These are phyloP conservation scores for Etheostoma perlongum DNA, from an alignment of 2,797 vertebrate species.

Conservation along the genomic window DNA sequence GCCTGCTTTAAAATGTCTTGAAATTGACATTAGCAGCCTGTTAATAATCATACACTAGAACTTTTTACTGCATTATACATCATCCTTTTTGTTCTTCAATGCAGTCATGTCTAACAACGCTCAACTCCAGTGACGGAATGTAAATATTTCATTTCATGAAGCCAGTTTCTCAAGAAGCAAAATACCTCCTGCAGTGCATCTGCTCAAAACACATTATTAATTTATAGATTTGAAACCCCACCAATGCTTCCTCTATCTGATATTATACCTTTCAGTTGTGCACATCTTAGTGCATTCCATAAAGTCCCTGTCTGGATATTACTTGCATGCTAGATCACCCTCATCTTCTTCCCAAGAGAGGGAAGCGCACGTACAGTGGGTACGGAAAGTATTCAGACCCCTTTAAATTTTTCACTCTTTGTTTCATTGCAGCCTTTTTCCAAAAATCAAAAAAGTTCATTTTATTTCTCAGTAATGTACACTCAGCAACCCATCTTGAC, in stretches of 20 bases:
- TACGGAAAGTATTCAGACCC: no score
- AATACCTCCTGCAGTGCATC: conserved; percentile 74
- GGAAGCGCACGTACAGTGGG: conserved; percentile 51
- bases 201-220: conserved; percentile 85
- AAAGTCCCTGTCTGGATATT: conserved; percentile 72
- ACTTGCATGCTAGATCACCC: conserved; percentile 70
- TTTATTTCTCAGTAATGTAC: no score
- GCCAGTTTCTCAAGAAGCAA: conserved; percentile 71
- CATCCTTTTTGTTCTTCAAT: conserved; percentile 55
- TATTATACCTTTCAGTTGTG: conserved; percentile 77
- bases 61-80: conserved; percentile 32
- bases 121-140: conserved; percentile 75
- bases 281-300: conserved; percentile 73
- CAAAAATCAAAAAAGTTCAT: no score
- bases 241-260: conserved; percentile 78
- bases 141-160: conserved; percentile 87
- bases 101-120: conserved; percentile 67
- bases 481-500: no score
- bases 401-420: no score
- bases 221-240: conserved; percentile 82
- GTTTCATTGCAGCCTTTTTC: no score
- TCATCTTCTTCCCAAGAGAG: conserved; percentile 58
- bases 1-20: conserved; percentile 21
- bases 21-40: conserved; percentile 45
- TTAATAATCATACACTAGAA: conserved; percentile 38